Evolutionary conservation across 2,797 vertebrate genomes (phyloP).

Genomic region (Poecilia wingei): DNA sequence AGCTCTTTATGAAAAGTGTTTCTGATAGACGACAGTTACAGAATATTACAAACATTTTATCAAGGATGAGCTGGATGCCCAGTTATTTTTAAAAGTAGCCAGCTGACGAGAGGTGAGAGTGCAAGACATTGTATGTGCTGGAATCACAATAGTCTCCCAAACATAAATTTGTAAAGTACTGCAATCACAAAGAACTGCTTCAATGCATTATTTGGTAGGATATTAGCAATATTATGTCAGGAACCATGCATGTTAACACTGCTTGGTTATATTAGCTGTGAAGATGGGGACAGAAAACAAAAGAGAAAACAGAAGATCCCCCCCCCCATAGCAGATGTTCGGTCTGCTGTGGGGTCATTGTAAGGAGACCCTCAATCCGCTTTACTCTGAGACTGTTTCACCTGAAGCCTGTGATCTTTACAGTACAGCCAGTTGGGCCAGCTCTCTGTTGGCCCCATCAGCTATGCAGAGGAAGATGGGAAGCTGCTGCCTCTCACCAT

Average conservation of each 20-base stretch:
- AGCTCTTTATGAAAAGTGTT: neutral
- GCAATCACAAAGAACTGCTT: neutral
- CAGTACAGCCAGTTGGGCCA: constrained; percentile 83
- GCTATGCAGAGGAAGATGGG: constrained; percentile 81
- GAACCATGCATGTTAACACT: neutral
- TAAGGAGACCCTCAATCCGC: neutral
- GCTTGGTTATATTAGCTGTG: neutral
- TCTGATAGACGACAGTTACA: neutral
- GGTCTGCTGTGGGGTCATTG: neutral
- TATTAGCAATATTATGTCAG: neutral
- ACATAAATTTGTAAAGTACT: neutral
- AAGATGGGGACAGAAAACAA: neutral
- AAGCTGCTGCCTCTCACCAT: constrained; percentile 81
- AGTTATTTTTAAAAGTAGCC: neutral
- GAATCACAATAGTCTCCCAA: neutral
- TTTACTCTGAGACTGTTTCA: constrained; percentile 14
- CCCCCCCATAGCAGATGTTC: neutral
- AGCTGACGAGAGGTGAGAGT: neutral
- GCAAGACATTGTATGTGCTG: neutral
- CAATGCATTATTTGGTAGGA: neutral
- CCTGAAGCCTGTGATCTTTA: constrained; percentile 38
- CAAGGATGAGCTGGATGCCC: neutral
- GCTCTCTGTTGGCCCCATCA: constrained; percentile 87
- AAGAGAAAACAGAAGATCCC: neutral
- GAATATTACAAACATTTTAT: neutral